Evolutionary conservation across 1,140 invertebrate genomes (phyloP).

Genomic region (Sarcophaga peregrina): DNA sequence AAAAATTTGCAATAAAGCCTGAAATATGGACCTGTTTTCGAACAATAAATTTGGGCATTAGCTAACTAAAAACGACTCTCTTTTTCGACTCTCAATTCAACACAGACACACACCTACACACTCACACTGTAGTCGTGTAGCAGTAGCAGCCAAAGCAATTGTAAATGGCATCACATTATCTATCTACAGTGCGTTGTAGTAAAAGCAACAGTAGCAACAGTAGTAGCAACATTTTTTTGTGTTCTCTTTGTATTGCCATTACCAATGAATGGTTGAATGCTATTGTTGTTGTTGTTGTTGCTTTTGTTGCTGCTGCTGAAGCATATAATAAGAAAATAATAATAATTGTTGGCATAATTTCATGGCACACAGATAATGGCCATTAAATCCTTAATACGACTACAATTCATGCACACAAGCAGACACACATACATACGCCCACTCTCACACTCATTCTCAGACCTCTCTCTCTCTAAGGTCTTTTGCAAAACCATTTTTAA

Average conservation of each 20-base stretch:
- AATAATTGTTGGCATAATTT: constrained; percentile 19
- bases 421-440: no score
- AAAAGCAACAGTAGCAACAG: background rate
- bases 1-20: constrained; percentile 37
- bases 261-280: no score
- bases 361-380: constrained; percentile 15
- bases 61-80: constrained; percentile 24
- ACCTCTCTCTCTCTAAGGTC: no score
- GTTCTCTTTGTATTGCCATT: no score
- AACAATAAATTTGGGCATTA: constrained; percentile 44
- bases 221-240: no score
- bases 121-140: no score
- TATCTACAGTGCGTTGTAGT: no score
- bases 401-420: background rate
- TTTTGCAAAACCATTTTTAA: no score
- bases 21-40: constrained; percentile 43
- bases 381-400: constrained; percentile 21
- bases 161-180: no score
- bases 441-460: no score
- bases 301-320: background rate
- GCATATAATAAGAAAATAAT: background rate
- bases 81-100: background rate
- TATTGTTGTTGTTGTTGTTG: background rate
- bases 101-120: no score
- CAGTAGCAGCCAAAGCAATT: no score